Percentiles rank a stretch among this genome's conserved stretches.
phyloP scores from a whole-genome alignment of 64 coral and sea anemone species.

The Montipora capricornis region DNA sequence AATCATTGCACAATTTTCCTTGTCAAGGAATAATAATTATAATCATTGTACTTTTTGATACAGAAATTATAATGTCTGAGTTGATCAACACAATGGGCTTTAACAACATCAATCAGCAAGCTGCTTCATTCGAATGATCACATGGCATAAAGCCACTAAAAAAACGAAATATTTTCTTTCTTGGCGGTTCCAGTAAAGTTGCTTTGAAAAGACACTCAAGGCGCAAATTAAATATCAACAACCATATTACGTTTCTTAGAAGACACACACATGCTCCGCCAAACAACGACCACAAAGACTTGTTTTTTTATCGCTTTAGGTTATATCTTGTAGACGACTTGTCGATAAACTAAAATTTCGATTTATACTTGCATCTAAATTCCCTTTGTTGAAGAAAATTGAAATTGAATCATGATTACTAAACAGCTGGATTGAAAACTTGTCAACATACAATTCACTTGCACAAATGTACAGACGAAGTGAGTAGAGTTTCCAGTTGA shows the following conservation, averaged over 20 bases:
- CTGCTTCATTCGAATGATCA: background rate
- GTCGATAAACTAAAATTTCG: constrained; percentile 17
- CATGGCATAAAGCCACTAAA: background rate
- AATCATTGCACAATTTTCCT: background rate
- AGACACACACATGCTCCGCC: background rate
- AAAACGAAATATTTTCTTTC: constrained; percentile 11
- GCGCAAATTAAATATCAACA: background rate
- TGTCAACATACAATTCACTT: background rate
- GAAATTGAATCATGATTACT: background rate
- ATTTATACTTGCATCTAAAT: background rate
- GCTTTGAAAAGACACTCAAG: background rate
- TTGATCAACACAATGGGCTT: background rate
- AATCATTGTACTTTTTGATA: background rate
- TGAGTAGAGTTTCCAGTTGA: background rate
- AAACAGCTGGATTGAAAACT: background rate
- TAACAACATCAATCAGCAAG: background rate
- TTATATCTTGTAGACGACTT: background rate
- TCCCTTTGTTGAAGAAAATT: background rate
- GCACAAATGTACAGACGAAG: background rate
- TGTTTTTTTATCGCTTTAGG: background rate
- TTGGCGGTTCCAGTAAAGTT: constrained; percentile 39
- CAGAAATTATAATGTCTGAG: background rate
- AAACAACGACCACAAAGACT: background rate
- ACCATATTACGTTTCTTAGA: background rate
- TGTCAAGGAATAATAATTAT: background rate